Base-by-base conservation (phyloP, 1,140 invertebrate species). In the Goniozus legneri region DNA sequence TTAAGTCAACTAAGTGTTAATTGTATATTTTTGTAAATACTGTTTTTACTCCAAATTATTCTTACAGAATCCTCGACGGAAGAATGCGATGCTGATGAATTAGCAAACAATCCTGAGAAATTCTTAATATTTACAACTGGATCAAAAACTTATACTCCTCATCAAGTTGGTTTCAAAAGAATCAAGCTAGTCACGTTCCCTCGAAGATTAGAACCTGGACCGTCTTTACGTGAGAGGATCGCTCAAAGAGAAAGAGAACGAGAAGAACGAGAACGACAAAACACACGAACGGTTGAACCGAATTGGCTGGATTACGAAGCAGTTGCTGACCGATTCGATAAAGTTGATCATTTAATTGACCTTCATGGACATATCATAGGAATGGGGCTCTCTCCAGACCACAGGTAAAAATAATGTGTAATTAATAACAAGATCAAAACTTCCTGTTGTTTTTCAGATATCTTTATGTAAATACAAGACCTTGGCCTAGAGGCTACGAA, bases 281-380 rank as follows among this genome's bases (percentile, higher is more conserved):
- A 73, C 52, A 67, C 65, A 1, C 63, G 64, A 2, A 71, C 76
- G 6, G 69, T 77, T 12, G 79, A 84, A 59, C 81, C 82, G 3
- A 81, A 86, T 67, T 88, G 84, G 83, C 67, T 80, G 40, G 81
- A 90, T 71, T 86, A 83, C 54, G 78, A 86, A 43, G 73, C 80
- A 2, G 84, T 89, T 2, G 80, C 81, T 10, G 81, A 87, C 59
- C 81, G 80, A 57, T 91, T 89, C 62, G 88, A 92, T 68, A 80
- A 81, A 60, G 80, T 89, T 10, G 91, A 94, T 75, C 84, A 90
- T 70, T 65, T 91, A 2, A 89, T 95, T 49, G 90, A 95, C 73
- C 75, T 95, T 19, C 86, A 91, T 68, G 91, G 91, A 0, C 90
- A 93, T 64, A 92, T 94, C 43, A 91, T 94, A 57, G 91, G 91